phyloP scores from a whole-genome alignment of 2,113 vertebrate genomes.

The Python bivittatus region DNA sequence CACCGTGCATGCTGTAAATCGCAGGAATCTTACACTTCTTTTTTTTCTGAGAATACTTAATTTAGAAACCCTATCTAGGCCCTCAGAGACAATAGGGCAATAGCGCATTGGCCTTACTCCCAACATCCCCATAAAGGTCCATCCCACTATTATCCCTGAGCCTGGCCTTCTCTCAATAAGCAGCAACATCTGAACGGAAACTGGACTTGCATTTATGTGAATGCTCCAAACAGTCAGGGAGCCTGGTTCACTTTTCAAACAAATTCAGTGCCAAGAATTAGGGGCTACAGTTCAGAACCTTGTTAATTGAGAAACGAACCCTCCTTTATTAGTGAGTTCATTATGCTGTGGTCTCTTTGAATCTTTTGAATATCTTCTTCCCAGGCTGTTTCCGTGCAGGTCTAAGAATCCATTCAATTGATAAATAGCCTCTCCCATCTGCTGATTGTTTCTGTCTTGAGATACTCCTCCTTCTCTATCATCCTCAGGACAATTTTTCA shows the following conservation, averaged over 20 bases:
- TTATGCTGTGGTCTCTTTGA: background rate
- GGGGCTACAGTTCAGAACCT: background rate
- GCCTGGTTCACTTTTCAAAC: background rate
- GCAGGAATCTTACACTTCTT: background rate
- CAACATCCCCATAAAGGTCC: background rate
- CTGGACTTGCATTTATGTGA: background rate
- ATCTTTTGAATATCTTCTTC: background rate
- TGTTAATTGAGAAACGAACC: background rate
- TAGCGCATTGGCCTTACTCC: background rate
- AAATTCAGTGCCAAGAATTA: background rate
- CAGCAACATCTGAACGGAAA: background rate
- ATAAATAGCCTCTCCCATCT: background rate
- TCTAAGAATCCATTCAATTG: background rate
- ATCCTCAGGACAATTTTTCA: background rate
- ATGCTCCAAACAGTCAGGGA: background rate
- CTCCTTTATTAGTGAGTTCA: background rate
- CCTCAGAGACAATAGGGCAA: background rate
- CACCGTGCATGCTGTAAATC: background rate
- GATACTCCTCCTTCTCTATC: background rate
- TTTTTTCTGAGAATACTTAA: background rate
- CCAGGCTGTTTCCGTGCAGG: background rate
- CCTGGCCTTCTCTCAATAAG: background rate
- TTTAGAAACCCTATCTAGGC: background rate
- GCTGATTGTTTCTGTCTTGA: background rate
- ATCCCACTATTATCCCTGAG: background rate